Percentiles rank a stretch among this genome's conserved stretches.
These are phyloP conservation scores for Aptenodytes forsteri DNA, from an alignment of 2,113 vertebrate genomes.

Conservation along the genomic window DNA sequence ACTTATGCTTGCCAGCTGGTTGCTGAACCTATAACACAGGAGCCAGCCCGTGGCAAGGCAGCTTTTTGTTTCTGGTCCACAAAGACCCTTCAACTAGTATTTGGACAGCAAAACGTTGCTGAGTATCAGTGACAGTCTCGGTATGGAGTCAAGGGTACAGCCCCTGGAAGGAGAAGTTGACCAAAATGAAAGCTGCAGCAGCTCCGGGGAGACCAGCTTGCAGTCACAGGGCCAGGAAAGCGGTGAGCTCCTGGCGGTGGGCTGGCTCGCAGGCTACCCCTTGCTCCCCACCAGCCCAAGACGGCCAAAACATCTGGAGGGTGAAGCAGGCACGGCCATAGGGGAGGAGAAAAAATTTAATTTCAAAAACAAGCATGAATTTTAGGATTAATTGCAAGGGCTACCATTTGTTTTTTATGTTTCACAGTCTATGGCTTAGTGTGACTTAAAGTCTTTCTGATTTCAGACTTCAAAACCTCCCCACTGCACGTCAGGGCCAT, in stretches of 20 bases:
- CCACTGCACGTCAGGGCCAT: background rate
- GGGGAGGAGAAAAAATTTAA: background rate
- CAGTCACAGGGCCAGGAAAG: background rate
- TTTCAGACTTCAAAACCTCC: background rate
- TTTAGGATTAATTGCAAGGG: background rate
- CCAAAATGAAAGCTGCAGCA: background rate
- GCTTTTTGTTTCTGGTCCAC: background rate
- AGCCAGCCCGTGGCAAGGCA: background rate
- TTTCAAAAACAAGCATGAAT: background rate
- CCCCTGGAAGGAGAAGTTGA: background rate
- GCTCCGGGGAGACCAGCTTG: background rate
- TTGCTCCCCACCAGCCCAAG: background rate
- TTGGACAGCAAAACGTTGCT: background rate
- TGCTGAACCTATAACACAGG: background rate
- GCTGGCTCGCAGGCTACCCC: accelerated
- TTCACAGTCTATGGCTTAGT: background rate
- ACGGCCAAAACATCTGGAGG: background rate
- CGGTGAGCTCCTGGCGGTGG: accelerated
- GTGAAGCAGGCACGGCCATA: accelerated
- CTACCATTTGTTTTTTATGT: background rate
- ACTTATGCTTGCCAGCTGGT: accelerated
- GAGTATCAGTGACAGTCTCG: background rate
- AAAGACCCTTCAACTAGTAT: background rate
- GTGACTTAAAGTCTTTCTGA: background rate
- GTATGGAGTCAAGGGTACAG: background rate